Conservation (phyloP, 64 coral and sea anemone species). For the Catalaphyllia jardinei region DNA sequence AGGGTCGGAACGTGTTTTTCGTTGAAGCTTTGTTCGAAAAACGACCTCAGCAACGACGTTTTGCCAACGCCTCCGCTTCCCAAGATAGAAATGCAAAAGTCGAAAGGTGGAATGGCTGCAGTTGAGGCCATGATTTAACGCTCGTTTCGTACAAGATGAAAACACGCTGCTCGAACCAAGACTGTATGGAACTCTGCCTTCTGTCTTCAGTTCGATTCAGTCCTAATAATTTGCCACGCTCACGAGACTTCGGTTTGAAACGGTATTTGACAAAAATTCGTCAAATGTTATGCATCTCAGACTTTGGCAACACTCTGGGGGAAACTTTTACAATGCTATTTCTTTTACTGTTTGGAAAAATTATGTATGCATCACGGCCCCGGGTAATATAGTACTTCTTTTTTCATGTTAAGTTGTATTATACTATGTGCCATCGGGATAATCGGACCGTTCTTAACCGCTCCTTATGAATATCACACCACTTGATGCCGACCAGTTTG, state of each 20-base stretch:
- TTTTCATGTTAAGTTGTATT: too few species aligned
- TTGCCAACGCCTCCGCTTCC: constrained; percentile 79
- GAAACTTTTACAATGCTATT: neutral
- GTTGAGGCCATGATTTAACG: constrained; percentile 43
- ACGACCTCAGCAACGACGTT: constrained; percentile 69
- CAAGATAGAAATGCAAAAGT: constrained; percentile 78
- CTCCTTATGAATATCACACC: too few species aligned
- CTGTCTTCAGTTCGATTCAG: neutral
- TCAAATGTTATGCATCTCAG: neutral
- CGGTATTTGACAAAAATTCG: neutral
- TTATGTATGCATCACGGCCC: constrained; percentile 23
- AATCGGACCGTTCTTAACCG: too few species aligned
- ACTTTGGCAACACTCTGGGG: neutral
- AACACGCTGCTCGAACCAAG: too few species aligned
- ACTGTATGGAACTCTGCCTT: neutral
- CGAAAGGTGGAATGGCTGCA: constrained; percentile 37
- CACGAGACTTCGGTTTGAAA: neutral
- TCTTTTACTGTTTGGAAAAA: neutral
- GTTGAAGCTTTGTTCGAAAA: constrained; percentile 68
- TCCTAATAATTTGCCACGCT: neutral
- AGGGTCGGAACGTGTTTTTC: constrained; percentile 78
- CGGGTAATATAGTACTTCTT: neutral
- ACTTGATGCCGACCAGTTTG: too few species aligned
- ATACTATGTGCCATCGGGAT: too few species aligned
- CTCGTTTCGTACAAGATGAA: neutral